These are phyloP conservation scores for Acanthoscelides obtectus DNA, from an alignment of 2,888 invertebrate species.

Conservation along the genomic window DNA sequence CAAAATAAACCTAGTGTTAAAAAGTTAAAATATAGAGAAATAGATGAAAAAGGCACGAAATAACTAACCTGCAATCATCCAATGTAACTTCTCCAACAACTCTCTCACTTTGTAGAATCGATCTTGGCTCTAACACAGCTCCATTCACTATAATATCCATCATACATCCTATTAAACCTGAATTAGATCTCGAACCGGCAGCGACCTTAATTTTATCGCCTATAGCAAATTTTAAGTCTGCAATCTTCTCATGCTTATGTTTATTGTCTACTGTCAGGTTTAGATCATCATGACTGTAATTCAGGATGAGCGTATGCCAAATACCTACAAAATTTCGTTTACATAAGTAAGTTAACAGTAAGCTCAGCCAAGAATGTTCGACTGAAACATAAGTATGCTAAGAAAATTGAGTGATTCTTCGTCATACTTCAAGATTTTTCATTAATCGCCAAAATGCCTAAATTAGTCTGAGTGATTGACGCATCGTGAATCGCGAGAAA, in stretches of 20 bases:
- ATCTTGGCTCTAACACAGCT: conserved; percentile 68
- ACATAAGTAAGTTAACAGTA: too few relatives aligned
- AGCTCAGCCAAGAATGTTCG: too few relatives aligned
- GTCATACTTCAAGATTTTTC: too few relatives aligned
- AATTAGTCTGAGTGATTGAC: too few relatives aligned
- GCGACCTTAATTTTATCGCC: conserved; percentile 59
- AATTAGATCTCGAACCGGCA: conserved; percentile 69
- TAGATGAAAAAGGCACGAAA: conserved; percentile 72
- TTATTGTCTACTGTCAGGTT: conserved; percentile 72
- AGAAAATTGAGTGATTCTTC: too few relatives aligned
- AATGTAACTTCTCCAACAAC: conserved; percentile 85
- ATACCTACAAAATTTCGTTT: conserved; percentile 43
- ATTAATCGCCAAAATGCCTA: too few relatives aligned
- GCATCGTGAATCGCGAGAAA: too few relatives aligned
- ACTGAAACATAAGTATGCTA: too few relatives aligned
- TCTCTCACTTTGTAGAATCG: conserved; percentile 75
- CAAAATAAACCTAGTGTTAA: too few relatives aligned
- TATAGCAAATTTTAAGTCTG: conserved; percentile 42
- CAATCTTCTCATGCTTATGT: conserved; percentile 57
- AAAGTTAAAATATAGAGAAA: too few relatives aligned
- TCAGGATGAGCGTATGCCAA: conserved; percentile 79
- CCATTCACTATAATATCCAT: conserved; percentile 83
- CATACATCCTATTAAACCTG: conserved; percentile 88
- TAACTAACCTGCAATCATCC: conserved; percentile 83
- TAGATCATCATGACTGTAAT: conserved; percentile 70